Percentiles rank a stretch among this genome's conserved stretches.
Conservation (phyloP, 2,113 vertebrate species). For the Bufo bufo region DNA sequence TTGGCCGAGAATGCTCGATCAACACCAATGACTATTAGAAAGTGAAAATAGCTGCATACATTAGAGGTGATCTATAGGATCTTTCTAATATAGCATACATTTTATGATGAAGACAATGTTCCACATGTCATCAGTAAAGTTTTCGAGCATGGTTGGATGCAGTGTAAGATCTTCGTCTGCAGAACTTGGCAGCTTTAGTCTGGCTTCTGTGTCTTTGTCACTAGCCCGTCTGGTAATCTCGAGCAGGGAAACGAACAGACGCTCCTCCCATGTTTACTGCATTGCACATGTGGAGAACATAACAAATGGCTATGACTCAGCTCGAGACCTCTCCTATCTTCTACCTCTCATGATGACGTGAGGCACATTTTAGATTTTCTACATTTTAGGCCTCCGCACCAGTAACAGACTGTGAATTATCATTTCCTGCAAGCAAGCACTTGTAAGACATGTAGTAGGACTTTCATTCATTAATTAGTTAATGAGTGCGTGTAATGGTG, state of each 20-base stretch:
- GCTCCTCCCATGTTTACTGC: constrained; percentile 46
- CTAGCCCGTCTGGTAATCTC: background rate
- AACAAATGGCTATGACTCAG: constrained; percentile 53
- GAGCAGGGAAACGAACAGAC: background rate
- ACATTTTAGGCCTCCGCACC: background rate
- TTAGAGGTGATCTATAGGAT: no score
- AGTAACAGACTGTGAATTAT: background rate
- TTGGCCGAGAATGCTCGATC: no score
- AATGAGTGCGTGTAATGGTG: background rate
- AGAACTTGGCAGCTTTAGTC: background rate
- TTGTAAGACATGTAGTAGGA: background rate
- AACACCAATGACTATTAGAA: no score
- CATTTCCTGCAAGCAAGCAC: background rate
- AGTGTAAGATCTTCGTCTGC: background rate
- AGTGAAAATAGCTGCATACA: no score
- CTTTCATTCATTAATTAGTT: background rate
- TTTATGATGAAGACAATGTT: background rate
- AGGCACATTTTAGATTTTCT: constrained; percentile 1
- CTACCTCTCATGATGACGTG: background rate
- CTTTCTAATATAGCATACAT: background rate
- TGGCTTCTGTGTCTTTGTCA: background rate
- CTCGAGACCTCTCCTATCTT: background rate
- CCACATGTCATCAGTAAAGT: background rate
- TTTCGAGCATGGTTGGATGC: background rate
- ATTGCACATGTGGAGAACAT: constrained; percentile 26